These are phyloP conservation scores for Micromesistius poutassou DNA, from an alignment of 2,797 vertebrate genomes.

Conservation along the genomic window DNA sequence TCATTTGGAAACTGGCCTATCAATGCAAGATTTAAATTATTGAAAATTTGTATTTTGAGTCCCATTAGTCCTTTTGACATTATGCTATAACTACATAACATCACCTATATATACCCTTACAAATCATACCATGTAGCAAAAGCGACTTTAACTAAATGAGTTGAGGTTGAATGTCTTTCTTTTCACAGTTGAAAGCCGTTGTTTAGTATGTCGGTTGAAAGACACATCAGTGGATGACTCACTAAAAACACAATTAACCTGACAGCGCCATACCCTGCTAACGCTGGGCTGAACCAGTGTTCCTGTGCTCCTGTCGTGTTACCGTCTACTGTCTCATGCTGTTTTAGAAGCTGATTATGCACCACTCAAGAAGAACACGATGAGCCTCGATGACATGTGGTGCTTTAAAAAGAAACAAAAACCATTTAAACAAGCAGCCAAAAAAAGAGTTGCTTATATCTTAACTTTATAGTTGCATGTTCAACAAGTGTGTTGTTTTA, in stretches of 20 bases:
- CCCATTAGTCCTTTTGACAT: too few relatives aligned
- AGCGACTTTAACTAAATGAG: not conserved
- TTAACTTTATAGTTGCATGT: not conserved
- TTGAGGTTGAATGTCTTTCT: not conserved
- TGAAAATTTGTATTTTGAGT: not conserved
- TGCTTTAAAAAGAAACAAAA: not conserved
- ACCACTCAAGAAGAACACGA: not conserved
- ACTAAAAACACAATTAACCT: not conserved
- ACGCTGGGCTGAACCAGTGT: not conserved
- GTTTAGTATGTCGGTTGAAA: not conserved
- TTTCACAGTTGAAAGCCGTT: not conserved
- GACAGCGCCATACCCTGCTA: not conserved
- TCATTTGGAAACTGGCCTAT: not conserved
- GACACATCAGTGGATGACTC: not conserved
- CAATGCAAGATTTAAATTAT: not conserved
- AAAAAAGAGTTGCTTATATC: not conserved
- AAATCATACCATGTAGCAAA: not conserved
- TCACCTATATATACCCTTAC: not conserved
- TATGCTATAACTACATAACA: too few relatives aligned
- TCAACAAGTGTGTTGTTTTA: not conserved
- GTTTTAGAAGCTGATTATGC: not conserved
- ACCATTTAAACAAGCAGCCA: not conserved
- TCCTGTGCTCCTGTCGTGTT: not conserved
- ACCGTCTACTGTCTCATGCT: not conserved
- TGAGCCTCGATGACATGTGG: not conserved